Base-by-base conservation (phyloP, 2,113 vertebrate species). In the Lophochroa leadbeateri region DNA sequence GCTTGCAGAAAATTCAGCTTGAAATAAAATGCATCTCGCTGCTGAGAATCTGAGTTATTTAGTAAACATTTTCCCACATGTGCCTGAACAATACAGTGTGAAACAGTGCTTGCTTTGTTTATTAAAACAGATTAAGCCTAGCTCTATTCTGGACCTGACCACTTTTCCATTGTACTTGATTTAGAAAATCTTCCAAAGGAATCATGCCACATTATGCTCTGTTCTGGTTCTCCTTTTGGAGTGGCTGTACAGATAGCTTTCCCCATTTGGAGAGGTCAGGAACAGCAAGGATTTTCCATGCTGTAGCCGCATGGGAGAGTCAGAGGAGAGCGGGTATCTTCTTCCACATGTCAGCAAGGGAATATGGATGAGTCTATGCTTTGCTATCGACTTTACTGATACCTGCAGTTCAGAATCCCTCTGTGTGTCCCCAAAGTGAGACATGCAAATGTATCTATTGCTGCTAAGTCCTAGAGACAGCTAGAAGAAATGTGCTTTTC, bases 51-150 rank as follows among this genome's bases (percentile, higher is more conserved):
- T 55, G 53, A 90, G 78, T 95, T 97, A 97, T 97, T 97, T 97
- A 96, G 92, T 97, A 97, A 97, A 97, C 86, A 92, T 88, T 97
- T 97, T 95, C 55, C 63, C 84, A 92, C 74, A 27, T 67, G 61
- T 91, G 83, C 81, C 94, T 92, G 70, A 94, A 95, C 96, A 96
- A 88, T 87, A 47, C 46, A 74, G 81, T 49, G 46, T 49, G 76
- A 76, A 96, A 87, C 95, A 95, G 67, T 44, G 31, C 77, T 55
- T 87, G 19, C 91, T 97, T 97, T 97, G 94, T 94, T 95, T 92
- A 70, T 57, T 93, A 71, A 84, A 92, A 52, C 67, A 15, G 39
- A 71, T 71, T 65, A 86, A 89, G 60, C 37, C 0, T 4, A n/a
- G 52, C 49, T 82, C 28, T 88, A 5, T 92, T 94, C 80, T 72